These are phyloP conservation scores for Belonocnema kinseyi DNA, from an alignment of 1,140 invertebrate species.

Conservation along the genomic window DNA sequence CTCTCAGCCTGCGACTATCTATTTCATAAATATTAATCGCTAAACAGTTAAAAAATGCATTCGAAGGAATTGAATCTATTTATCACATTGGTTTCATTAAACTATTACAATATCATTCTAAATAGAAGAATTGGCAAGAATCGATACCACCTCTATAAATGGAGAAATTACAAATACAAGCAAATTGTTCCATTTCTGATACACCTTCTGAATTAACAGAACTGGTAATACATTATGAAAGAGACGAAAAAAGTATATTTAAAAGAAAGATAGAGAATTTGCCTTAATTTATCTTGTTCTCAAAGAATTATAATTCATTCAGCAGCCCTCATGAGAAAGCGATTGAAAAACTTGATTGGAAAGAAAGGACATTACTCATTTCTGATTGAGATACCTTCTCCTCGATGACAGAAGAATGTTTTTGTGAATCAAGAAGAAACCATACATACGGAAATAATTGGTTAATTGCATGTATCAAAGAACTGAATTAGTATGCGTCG, in stretches of 20 bases:
- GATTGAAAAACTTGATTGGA: background rate
- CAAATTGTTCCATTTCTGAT: no score
- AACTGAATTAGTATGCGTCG: slow-evolving; percentile 7
- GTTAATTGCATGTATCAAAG: slow-evolving; percentile 22
- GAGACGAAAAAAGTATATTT: no score
- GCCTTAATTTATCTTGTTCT: background rate
- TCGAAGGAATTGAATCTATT: background rate
- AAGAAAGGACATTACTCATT: slow-evolving; percentile 26
- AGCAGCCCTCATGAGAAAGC: background rate
- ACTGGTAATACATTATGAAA: no score
- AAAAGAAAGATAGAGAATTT: background rate
- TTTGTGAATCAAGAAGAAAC: background rate
- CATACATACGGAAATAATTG: background rate
- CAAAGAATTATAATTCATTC: background rate
- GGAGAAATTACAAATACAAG: no score
- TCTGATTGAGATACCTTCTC: slow-evolving; percentile 5
- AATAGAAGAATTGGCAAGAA: no score
- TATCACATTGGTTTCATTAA: no score
- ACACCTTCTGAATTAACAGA: no score
- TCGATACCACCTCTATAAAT: no score
- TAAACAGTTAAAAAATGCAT: background rate
- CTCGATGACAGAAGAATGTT: slow-evolving; percentile 3
- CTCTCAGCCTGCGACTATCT: slow-evolving; percentile 59
- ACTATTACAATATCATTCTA: no score
- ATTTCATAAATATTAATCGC: slow-evolving; percentile 4